Base-by-base conservation (phyloP, 2,888 invertebrate genomes). In the Xanthorhoe spadicearia region DNA sequence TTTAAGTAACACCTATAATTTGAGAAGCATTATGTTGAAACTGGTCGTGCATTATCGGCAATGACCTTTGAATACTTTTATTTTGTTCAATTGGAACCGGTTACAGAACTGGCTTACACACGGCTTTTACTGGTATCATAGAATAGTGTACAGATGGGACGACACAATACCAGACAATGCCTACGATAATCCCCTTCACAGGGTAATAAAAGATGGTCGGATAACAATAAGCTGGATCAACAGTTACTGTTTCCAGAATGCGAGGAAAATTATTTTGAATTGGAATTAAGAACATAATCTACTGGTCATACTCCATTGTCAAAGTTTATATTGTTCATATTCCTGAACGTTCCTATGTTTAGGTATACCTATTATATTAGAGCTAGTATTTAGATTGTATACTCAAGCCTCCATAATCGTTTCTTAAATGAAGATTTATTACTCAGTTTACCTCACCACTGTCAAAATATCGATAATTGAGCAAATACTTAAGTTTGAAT, bases 21-120 rank as follows among this genome's bases (percentile, higher is more conserved):
- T 74, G 54, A 73, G 70, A 71, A 69, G 70, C 70, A 73, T 73
- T 71, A 71, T 69, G 62, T 69, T 64, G 69, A 70, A 70, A 70
- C 70, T 66, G 70, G 66, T 65, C 77, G 77, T 77, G 78, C 76
- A 75, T 75, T 79, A 80, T 77, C 79, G 79, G 70, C 78, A 80
- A 77, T 81, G 81, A 81, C 80, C 81, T 81, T 81, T 79, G 69
- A 63, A 70, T 78, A 77, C 79, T 80, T 78, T 79, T 80, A 80
- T 78, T 78, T 80, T 69, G 78, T 79, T 75, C 78, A 74, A 72
- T 72, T 69, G 69, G 59, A 72, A 74, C 74, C 74, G 72, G 74
- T 74, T 67, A 57, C 51, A 67, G 70, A 73, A 74, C 71, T 72
- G 66, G 74, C 71, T 73, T 71, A 68, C 69, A 71, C 61, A 64